Evolutionary conservation across 2,113 vertebrate species (phyloP), one percentile per base, ranked within the genome.

Genomic region (Phodopus roborovskii): DNA sequence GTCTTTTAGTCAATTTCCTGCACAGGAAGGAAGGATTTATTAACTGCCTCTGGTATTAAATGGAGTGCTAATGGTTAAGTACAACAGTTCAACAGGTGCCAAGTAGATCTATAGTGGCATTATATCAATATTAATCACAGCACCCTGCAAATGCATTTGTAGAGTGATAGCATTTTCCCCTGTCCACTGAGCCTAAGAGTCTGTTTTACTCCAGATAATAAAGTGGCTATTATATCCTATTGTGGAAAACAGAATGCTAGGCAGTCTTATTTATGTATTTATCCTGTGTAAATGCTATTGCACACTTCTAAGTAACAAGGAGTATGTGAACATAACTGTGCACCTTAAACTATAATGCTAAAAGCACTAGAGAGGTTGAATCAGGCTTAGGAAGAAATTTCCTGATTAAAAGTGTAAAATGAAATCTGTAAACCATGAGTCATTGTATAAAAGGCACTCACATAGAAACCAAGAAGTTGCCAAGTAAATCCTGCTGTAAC

Each of bases 1-100:
- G 98, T 99, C 98, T 98, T 99, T 98, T 98, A 98, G 98, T 98
- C 98, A 98, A 99, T 99, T 99, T 98, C 98, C 98, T 98, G 98
- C 97, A 98, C 98, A 98, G 98, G 97, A 98, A 98, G 98, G 97
- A 98, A 98, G 97, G 99, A 99, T 99, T 99, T 98, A 99, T 99
- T 98, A 99, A 99, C 98, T 98, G 98, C 96, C 98, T 97, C 98
- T 98, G 96, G 95, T 98, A 97, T 98, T 99, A 99, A 99, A 99
- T 99, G 98, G 98, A 98, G 98, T 98, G 98, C 98, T 99, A 98
- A 98, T 98, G 99, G 98, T 97, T 96, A 98, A 98, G 98, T 98
- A 98, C 98, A 99, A 98, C 98, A 98, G 98, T 98, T 98, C 98
- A 98, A 98, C 98, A 99, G 98, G 98, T 99, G 98, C 97, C 98